Conservation (phyloP, 2,113 vertebrate species). For the Anseranas semipalmata region DNA sequence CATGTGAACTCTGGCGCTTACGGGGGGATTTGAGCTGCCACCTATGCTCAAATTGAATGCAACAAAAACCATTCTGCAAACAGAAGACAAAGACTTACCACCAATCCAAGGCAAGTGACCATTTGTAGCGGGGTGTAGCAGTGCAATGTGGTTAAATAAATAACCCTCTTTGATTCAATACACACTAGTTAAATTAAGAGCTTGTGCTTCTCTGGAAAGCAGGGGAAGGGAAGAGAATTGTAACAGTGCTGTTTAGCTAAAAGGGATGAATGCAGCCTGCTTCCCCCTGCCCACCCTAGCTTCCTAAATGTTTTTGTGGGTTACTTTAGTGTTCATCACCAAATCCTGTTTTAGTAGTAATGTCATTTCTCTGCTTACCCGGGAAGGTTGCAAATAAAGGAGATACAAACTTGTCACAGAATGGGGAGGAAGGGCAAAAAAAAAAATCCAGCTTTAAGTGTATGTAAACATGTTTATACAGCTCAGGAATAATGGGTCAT, state of each 20-base stretch:
- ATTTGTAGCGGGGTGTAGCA: slow-evolving; percentile 17
- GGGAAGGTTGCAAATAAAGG: slow-evolving; percentile 53
- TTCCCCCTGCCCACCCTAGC: neutral
- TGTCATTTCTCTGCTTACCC: slow-evolving; percentile 41
- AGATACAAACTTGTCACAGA: slow-evolving; percentile 41
- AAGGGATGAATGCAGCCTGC: neutral
- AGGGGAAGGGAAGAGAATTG: slow-evolving; percentile 27
- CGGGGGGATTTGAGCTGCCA: slow-evolving; percentile 22
- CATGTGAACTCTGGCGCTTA: slow-evolving; percentile 20
- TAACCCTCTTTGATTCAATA: slow-evolving; percentile 38
- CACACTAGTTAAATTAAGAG: slow-evolving; percentile 41
- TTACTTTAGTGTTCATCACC: slow-evolving; percentile 49
- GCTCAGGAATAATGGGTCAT: slow-evolving; percentile 41
- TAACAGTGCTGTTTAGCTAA: slow-evolving; percentile 22
- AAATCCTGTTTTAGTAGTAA: slow-evolving; percentile 5
- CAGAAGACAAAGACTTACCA: slow-evolving; percentile 7
- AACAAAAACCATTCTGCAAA: slow-evolving; percentile 18
- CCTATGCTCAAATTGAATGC: neutral
- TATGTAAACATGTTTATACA: slow-evolving; percentile 72
- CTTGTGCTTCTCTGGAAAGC: slow-evolving; percentile 80
- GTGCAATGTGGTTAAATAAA: slow-evolving; percentile 35
- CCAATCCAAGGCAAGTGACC: slow-evolving; percentile 24
- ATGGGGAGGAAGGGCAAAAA: neutral
- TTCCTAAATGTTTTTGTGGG: slow-evolving; percentile 1
- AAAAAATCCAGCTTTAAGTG: slow-evolving; percentile 62